Percentiles rank a stretch among this genome's conserved stretches.
Evolutionary conservation across 30 jellyfish, hydroid and myxozoan species (phyloP).

Genomic region (Rhopilema esculentum): DNA sequence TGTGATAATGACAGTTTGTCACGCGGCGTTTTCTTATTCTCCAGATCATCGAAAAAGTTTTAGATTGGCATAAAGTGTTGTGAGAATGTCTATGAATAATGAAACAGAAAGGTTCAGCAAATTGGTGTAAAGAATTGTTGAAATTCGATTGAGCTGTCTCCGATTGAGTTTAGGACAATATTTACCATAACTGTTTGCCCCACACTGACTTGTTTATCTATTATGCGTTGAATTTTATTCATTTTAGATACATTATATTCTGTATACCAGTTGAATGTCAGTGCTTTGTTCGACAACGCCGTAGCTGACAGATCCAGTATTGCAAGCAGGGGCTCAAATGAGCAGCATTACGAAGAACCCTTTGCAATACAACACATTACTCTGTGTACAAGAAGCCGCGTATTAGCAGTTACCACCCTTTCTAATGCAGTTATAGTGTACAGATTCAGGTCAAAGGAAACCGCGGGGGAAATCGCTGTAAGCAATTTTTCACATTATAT

Average conservation of each 20-base stretch:
- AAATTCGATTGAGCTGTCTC: too few species aligned
- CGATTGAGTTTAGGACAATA: too few species aligned
- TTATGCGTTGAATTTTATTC: neutral
- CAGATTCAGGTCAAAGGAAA: slow-evolving; percentile 71
- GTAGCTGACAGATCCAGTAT: slow-evolving; percentile 73
- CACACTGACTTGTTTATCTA: too few species aligned
- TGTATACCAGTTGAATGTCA: slow-evolving; percentile 77
- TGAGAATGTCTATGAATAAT: too few species aligned
- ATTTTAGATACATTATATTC: slow-evolving; percentile 72
- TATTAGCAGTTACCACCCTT: slow-evolving; percentile 77
- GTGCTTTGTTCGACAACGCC: slow-evolving; percentile 72
- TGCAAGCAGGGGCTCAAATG: slow-evolving; percentile 82
- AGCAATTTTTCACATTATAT: slow-evolving; percentile 25
- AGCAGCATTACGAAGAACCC: slow-evolving; percentile 80
- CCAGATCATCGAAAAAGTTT: too few species aligned
- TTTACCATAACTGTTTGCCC: too few species aligned
- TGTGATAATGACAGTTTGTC: too few species aligned
- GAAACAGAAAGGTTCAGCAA: too few species aligned
- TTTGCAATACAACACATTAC: slow-evolving; percentile 86
- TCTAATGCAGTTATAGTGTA: slow-evolving; percentile 82
- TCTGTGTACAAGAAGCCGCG: slow-evolving; percentile 74
- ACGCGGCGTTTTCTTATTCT: too few species aligned
- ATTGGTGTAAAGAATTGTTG: too few species aligned
- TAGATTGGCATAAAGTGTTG: too few species aligned
- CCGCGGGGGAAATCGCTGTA: slow-evolving; percentile 78